Evolutionary conservation across 35 echinoderm and acorn worm species (phyloP), one percentile per base, ranked within the genome.

Genomic region (Strongylocentrotus purpuratus): DNA sequence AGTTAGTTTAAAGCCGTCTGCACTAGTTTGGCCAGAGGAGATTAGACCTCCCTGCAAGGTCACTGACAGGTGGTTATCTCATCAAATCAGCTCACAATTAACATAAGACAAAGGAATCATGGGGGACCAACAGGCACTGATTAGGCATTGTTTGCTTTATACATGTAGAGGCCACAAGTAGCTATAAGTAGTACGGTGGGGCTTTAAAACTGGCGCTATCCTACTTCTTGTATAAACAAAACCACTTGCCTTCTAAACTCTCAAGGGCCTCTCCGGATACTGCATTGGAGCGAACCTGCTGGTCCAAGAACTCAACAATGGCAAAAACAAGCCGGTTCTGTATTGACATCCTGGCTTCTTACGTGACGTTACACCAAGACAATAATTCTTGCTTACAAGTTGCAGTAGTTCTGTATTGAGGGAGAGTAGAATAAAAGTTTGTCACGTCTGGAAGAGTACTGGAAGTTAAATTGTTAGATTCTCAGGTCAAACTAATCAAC

Each of bases 271-370:
- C 98, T 93, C 92, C 95, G 5, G 92, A 95, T 0, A 99, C 89
- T 11, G 95, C 88, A 31, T 85, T 96, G 46, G 88, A 95, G 20
- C 94, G 85, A n/a, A 98, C 96, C 70, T 99, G 96, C 90, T 96
- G 93, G 28, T 99, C 97, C 31, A 99, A 61, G 87, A 98, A 99
- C 48, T 97, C 94, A 61, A 99, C 86, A 48, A 99, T 97, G 13
- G 98, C 96, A 88, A 94, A 99, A 7, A 97, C 97, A 60, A 99
- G 94, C 33, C 96, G 85, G 45, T 96, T 96, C 32, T 95, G 86
- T 88, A 96, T 94, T 2, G 98, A 97, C 98, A 99, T 99, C 87
- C 50, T 94, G 31, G 59, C 65, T 78, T 78, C 20, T 78, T 78
- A 28, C 22, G 20, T 78, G 7, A 22, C 20, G 28, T 6, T 0